Base-by-base conservation (phyloP, 2,888 invertebrate species). In the Aporophyla nigra region DNA sequence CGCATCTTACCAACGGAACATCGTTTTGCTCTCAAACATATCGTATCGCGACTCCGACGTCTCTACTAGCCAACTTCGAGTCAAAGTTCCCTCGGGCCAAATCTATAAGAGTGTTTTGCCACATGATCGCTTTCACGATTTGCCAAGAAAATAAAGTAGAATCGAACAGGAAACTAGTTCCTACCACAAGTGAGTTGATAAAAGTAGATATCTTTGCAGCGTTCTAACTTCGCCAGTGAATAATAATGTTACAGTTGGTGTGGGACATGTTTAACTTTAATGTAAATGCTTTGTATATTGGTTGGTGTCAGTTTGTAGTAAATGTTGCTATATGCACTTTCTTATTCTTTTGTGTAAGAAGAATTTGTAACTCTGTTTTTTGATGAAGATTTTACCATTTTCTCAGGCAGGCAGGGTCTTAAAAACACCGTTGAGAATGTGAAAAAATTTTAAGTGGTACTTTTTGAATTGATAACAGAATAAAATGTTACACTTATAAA, bases 81-180 rank as follows among this genome's bases (percentile, higher is more conserved):
- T 95, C 95, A 95, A 95, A 96, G 94, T 96, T 96, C 93, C 95
- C 93, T 87, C 90, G 92, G 95, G 96, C 95, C 92, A 95, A 96
- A 96, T 95, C 95, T 93, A 95, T 96, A 95, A 95, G 95, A 94
- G 93, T 95, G 93, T 96, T 95, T 96, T 95, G 95, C 96, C 95
- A 96, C 96, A 95, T 96, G 96, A 96, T 96, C 95, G 95, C 94
- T 95, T 95, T 93, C 92, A 94, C 95, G 95, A 95, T 96, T 95
- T 95, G 94, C 94, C 95, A 95, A 95, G 95, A 95, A 95, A 95
- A 95, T 95, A 95, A 93, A 95, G 94, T 93, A 91, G 90, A 90
- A 90, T 90, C 89, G 90, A 93, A 93, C 93, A 93, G 90, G 87
- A 93, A 94, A 94, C 94, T 93, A 92, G 90, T 93, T 92, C 86